Conservation (phyloP, 2,113 vertebrate genomes). For the Chionodraco myersi region DNA sequence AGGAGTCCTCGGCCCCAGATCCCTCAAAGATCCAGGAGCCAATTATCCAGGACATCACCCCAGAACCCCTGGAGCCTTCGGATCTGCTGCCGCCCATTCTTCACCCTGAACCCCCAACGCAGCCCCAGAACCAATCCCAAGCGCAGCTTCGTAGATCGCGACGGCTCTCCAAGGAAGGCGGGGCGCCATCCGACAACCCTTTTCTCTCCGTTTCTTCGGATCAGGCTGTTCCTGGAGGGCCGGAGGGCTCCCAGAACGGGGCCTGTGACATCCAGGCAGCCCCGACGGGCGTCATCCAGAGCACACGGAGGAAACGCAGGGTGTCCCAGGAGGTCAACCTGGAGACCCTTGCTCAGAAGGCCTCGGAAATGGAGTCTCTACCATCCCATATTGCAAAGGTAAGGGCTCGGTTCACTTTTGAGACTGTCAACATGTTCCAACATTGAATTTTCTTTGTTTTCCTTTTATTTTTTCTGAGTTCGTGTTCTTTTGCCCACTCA, state of each 20-base stretch:
- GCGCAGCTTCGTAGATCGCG: slow-evolving; percentile 91
- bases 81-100: slow-evolving; percentile 84
- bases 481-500: neutral
- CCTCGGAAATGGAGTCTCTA: slow-evolving; percentile 93
- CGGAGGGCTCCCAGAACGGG: slow-evolving; percentile 77
- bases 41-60: slow-evolving; percentile 78
- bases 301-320: slow-evolving; percentile 88
- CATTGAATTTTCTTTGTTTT: neutral
- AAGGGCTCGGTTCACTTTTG: slow-evolving; percentile 21
- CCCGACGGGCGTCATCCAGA: slow-evolving; percentile 93
- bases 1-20: slow-evolving; percentile 85
- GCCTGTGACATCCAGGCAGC: slow-evolving; percentile 81
- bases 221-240: slow-evolving; percentile 38
- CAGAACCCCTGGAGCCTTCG: slow-evolving; percentile 83
- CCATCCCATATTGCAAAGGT: slow-evolving; percentile 80
- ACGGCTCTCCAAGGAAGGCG: slow-evolving; percentile 94
- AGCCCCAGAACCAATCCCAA: slow-evolving; percentile 68
- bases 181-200: slow-evolving; percentile 83
- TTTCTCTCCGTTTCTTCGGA: slow-evolving; percentile 60
- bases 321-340: slow-evolving; percentile 95
- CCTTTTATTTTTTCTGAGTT: neutral
- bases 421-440: neutral
- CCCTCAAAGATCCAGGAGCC: slow-evolving; percentile 86
- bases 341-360: slow-evolving; percentile 95
- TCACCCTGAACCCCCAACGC: slow-evolving; percentile 64